Base-by-base conservation (phyloP, 2,113 vertebrate species). In the Nibea coibor region DNA sequence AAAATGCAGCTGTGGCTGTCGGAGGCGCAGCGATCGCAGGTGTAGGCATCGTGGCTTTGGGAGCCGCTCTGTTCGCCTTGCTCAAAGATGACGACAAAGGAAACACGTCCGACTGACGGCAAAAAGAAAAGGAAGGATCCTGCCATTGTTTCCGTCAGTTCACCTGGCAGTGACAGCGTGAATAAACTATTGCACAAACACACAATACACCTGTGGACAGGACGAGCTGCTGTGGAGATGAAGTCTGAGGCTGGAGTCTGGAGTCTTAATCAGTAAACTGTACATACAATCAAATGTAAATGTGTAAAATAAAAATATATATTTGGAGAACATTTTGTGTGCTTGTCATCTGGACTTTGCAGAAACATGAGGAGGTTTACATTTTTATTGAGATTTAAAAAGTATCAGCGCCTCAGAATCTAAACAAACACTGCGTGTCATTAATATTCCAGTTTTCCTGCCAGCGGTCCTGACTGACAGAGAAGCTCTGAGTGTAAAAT, bases 71-170 rank as follows among this genome's bases (percentile, higher is more conserved):
- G 56, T 56, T 88, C 16, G 2, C 31, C 4, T 24, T 58, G 15
- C 20, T 74, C 11, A 83, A 73, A 15, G 59, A 84, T 0, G 20
- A 82, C 3, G n/a, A 71, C 19, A 6, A 43, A n/a, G 22, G 35
- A 14, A 4, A 54, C 16, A n/a, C 56, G n/a, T 54, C 9, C 0
- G 8, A 67, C 1, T 31, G 63, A 35, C 10, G 4, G 8, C 31
- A n/a, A 10, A 1, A 35, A 54, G 24, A 45, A 20, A 20, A 64
- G 7, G 4, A 28, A 45, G n/a, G 16, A 64, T 64, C 16, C 14
- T 3, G 0, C 15, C 11, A 63, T 19, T 26, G 20, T 59, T 59
- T 59, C 5, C 26, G 15, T 50, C 10, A 10, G 11, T 26, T 62
- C 31, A 53, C 22, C 22, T 20, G 16, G 0, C 35, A 11, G 10